phyloP scores from a whole-genome alignment of 2,888 invertebrate species.

The Panzeria rudis region DNA sequence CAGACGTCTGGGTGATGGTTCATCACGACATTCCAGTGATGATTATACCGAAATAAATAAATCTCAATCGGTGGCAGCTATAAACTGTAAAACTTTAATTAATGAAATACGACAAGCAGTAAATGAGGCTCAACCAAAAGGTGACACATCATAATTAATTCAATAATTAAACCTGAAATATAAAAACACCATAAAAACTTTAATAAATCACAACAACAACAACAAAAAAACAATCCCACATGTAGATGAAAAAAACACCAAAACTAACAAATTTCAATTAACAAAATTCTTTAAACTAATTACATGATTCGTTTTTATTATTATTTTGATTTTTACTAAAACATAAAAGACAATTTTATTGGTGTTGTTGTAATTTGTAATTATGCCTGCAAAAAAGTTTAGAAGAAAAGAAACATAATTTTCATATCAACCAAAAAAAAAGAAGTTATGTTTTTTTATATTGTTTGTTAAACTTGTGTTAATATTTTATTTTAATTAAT shows the following conservation, averaged over 20 bases:
- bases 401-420: conserved; percentile 45
- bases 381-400: conserved; percentile 60
- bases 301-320: conserved; percentile 4
- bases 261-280: conserved; percentile 48
- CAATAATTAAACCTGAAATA: conserved; percentile 64
- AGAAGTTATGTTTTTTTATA: conserved; percentile 57
- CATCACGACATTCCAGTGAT: conserved; percentile 86
- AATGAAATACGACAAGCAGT: conserved; percentile 95
- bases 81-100: conserved; percentile 91
- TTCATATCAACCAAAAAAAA: not conserved
- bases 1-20: conserved; percentile 84
- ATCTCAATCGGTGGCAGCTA: conserved; percentile 87
- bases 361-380: conserved; percentile 67
- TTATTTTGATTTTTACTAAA: conserved; percentile 35
- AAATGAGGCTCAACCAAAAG: conserved; percentile 94
- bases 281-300: conserved; percentile 24
- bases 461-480: conserved; percentile 51
- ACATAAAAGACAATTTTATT: conserved; percentile 44
- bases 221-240: conserved; percentile 58
- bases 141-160: conserved; percentile 83
- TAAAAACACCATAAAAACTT: conserved; percentile 58
- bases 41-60: conserved; percentile 87
- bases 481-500: conserved; percentile 47
- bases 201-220: conserved; percentile 60
- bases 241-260: conserved; percentile 57